Percentiles rank a stretch among this genome's conserved stretches.
Conservation (phyloP, 2,888 invertebrate species). For the Alloplasta piceator region DNA sequence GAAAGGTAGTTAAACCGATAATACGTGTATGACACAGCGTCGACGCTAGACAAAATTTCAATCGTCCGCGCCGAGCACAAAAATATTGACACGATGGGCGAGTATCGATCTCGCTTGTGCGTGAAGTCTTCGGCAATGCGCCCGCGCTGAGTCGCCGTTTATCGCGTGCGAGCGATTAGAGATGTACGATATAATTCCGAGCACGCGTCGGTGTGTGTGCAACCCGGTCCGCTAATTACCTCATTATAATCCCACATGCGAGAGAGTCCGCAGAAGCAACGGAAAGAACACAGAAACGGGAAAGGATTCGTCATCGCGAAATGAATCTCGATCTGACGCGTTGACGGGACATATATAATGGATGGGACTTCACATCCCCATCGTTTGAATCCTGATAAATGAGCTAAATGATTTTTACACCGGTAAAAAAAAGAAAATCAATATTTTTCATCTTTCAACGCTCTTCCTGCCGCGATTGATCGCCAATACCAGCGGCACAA, state of each 20-base stretch:
- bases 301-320: constrained; percentile 14
- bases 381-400: neutral
- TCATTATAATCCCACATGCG: constrained; percentile 68
- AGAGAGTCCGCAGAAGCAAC: constrained; percentile 26
- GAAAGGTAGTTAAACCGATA: neutral
- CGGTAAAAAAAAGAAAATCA: neutral
- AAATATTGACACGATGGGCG: neutral
- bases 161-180: too few species aligned
- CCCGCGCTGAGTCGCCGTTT: too few species aligned
- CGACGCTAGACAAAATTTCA: too few species aligned
- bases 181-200: constrained; percentile 64
- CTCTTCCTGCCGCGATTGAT: too few species aligned
- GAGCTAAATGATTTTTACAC: neutral
- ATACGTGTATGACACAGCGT: too few species aligned
- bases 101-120: neutral
- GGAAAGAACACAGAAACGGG: neutral
- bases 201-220: constrained; percentile 67
- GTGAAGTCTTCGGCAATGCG: too few species aligned
- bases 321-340: neutral
- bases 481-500: too few species aligned
- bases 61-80: too few species aligned
- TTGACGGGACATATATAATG: neutral
- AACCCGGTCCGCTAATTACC: constrained; percentile 72
- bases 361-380: neutral
- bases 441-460: neutral